Conservation (phyloP, 2,888 invertebrate genomes). For the Cheilosia grossa region DNA sequence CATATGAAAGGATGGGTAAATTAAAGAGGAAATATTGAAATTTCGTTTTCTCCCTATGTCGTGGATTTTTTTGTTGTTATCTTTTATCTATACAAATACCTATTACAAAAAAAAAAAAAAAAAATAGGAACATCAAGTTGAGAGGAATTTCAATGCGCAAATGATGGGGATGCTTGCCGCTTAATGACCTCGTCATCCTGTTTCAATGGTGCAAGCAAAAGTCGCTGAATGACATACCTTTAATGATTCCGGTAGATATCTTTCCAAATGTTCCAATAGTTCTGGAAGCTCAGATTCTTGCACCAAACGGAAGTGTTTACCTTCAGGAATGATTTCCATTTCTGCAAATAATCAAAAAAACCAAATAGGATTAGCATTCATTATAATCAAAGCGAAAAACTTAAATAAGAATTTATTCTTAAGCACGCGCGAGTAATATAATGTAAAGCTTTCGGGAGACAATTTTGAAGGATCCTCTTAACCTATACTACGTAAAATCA, state of each 20-base stretch:
- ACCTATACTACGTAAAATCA: too few relatives aligned
- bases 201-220: conserved; percentile 55
- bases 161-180: not conserved
- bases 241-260: conserved; percentile 93
- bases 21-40: conserved; percentile 44
- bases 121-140: not conserved
- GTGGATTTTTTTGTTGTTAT: not conserved
- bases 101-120: not conserved
- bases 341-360: conserved; percentile 84
- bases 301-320: conserved; percentile 94
- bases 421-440: too few relatives aligned
- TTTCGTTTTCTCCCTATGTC: conserved; percentile 15
- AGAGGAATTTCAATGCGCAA: not conserved
- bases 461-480: too few relatives aligned
- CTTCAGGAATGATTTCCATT: conserved; percentile 94
- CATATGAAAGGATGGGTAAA: conserved; percentile 44
- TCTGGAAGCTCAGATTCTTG: conserved; percentile 93
- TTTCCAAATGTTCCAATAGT: conserved; percentile 90
- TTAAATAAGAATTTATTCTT: too few relatives aligned
- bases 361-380: too few relatives aligned
- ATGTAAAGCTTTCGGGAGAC: too few relatives aligned
- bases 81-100: not conserved
- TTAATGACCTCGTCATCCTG: conserved; percentile 8
- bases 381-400: too few relatives aligned
- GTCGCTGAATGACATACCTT: conserved; percentile 86